Evolutionary conservation across 2,113 vertebrate genomes (phyloP), one percentile per base, ranked within the genome.

Genomic region (Cichladusa arquata): DNA sequence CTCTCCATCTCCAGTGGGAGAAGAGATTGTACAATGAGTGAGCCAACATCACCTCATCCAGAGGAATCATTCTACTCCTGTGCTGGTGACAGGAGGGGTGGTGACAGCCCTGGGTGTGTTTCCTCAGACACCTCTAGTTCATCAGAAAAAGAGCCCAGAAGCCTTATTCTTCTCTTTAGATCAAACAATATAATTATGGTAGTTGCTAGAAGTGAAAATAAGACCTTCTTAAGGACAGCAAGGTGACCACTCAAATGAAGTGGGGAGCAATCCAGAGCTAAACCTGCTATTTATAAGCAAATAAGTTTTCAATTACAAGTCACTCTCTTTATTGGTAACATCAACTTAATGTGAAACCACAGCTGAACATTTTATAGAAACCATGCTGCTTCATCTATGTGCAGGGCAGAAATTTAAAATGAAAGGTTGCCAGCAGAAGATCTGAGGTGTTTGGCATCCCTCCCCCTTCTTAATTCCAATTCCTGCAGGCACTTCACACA

Each of bases 401-500:
- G 40, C 66, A 69, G 12, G 74, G 58, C 56, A 88, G 66, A 93
- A 82, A 85, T 76, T 61, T 58, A 53, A 95, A 80, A 69, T 19
- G 22, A 85, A 95, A 86, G 12, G 80, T 40, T 86, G 72, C 85
- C 90, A 96, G 66, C 70, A 85, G 82, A 96, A 77, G 81, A 86
- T 69, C 83, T 91, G 61, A 94, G 84, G 83, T 81, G 57, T 88
- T 88, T 78, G 81, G 31, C 45, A 74, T 44, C 50, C 22, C 92
- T 40, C 61, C 61, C 31, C 64, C n/a, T 61, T 45, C 38, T n/a
- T 38, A 87, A 95, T 93, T 91, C 81, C 77, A 77, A 42, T 81
- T 93, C 47, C 92, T 90, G 26, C 84, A 95, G 85, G 81, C 86
- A 92, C 66, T 97, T 95, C 92, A 81, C 94, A 96, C 94, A 15